A percentile compares a stretch with the other conserved stretches of the same genome.
Evolutionary conservation across 2,888 invertebrate species (phyloP).

Genomic region (Allophyes oxyacanthae): DNA sequence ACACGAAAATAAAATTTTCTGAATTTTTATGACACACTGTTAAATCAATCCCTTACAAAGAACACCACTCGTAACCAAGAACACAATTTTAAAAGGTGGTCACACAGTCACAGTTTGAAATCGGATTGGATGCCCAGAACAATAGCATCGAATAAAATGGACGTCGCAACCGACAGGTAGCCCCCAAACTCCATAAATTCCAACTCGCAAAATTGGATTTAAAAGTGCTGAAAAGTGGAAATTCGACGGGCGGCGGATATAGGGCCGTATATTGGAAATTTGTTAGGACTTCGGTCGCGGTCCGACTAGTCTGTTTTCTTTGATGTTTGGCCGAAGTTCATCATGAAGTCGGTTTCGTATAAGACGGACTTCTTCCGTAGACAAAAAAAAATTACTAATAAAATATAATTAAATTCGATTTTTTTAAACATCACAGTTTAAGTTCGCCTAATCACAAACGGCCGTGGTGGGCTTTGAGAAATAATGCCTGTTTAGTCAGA

Average conservation of each 20-base stretch:
- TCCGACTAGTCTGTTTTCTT: constrained; percentile 15
- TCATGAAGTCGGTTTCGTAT: constrained; percentile 2
- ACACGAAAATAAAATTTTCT: too few species aligned
- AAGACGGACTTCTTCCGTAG: too few species aligned
- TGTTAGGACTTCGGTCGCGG: constrained; percentile 28
- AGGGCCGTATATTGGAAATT: constrained; percentile 44
- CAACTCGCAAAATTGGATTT: constrained; percentile 61
- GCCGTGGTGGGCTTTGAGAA: too few species aligned
- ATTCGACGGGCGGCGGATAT: constrained; percentile 33
- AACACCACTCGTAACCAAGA: constrained; percentile 1
- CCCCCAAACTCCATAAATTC: constrained; percentile 58
- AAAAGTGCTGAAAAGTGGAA: constrained; percentile 62
- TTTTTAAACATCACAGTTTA: too few species aligned
- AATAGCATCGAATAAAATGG: constrained; percentile 41
- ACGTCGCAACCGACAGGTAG: constrained; percentile 43
- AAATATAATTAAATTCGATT: too few species aligned
- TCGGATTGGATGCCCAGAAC: constrained; percentile 26
- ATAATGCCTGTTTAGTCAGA: too few species aligned
- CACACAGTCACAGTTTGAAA: constrained; percentile 6
- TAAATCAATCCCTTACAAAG: constrained; percentile 1
- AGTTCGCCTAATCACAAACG: too few species aligned
- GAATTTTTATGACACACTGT: too few species aligned
- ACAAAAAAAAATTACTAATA: too few species aligned
- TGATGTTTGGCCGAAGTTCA: constrained; percentile 24
- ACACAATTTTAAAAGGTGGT: constrained; percentile 5